Conservation (phyloP, 2,888 invertebrate species). For the Polylopha cassiicola region DNA sequence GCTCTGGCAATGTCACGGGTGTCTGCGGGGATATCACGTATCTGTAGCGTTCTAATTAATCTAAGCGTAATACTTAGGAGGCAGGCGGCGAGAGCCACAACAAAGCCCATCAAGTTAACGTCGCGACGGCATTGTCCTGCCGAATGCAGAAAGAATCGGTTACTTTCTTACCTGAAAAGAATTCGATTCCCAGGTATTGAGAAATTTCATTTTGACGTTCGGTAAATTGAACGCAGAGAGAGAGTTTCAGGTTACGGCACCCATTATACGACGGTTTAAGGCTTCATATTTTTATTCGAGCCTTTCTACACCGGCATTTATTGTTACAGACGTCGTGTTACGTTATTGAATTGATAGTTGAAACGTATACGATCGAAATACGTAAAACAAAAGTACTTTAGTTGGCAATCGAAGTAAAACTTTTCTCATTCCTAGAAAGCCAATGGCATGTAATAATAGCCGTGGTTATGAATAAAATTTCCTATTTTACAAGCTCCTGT, state of each 20-base stretch:
- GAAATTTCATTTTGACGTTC: constrained; percentile 20
- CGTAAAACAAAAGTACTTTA: too few species aligned
- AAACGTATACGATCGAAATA: too few species aligned
- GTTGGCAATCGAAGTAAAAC: too few species aligned
- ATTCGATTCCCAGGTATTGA: constrained; percentile 22
- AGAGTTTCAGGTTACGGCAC: constrained; percentile 15
- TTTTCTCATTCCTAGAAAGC: background rate
- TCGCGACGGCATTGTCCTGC: constrained; percentile 17
- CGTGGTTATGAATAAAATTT: background rate
- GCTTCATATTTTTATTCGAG: too few species aligned
- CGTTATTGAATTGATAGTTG: too few species aligned
- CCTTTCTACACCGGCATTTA: too few species aligned
- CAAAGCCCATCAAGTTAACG: constrained; percentile 23
- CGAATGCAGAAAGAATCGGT: constrained; percentile 22
- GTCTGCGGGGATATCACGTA: too few species aligned
- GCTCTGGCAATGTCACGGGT: too few species aligned
- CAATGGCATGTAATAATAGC: background rate
- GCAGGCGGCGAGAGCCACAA: constrained; percentile 18
- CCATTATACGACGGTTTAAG: too few species aligned
- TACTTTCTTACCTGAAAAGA: constrained; percentile 24
- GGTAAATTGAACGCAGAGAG: constrained; percentile 15
- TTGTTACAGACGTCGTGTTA: too few species aligned
- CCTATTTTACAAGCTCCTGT: constrained; percentile 1
- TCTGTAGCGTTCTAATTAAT: constrained; percentile 8
- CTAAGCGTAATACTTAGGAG: constrained; percentile 21